A percentile compares a stretch with the other conserved stretches of the same genome.
These are phyloP conservation scores for Liparis tanakae DNA, from an alignment of 2,797 vertebrate species.

Conservation along the genomic window DNA sequence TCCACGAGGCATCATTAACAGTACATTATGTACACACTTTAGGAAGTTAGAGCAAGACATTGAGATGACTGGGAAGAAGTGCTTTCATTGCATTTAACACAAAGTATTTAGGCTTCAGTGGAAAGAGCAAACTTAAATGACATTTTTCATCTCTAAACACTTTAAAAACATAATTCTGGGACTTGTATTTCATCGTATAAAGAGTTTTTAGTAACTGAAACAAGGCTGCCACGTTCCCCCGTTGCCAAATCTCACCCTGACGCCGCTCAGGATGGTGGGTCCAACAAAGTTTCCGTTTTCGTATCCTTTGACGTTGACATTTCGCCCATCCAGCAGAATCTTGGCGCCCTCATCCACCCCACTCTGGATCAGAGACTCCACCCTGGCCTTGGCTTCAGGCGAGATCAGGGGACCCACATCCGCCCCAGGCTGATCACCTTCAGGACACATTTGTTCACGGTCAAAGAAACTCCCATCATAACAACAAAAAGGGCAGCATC, in stretches of 20 bases:
- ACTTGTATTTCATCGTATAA: background rate
- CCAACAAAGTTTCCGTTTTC: slow-evolving; percentile 98
- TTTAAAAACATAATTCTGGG: background rate
- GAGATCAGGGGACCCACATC: slow-evolving; percentile 96
- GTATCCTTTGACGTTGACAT: slow-evolving; percentile 92
- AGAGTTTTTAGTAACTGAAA: background rate
- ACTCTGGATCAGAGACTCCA: slow-evolving; percentile 91
- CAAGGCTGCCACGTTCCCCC: background rate
- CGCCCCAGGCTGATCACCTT: slow-evolving; percentile 96
- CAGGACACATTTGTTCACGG: slow-evolving; percentile 1
- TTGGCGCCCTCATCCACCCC: slow-evolving; percentile 92
- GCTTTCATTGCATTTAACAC: slow-evolving; percentile 13
- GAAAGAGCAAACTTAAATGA: background rate
- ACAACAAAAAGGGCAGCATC: background rate
- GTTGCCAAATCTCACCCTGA: slow-evolving; percentile 83
- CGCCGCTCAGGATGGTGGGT: slow-evolving; percentile 90
- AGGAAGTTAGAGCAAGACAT: background rate
- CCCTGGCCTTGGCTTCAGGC: slow-evolving; percentile 88
- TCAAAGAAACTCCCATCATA: background rate
- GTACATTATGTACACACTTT: background rate
- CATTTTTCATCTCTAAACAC: background rate
- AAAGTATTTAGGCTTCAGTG: background rate
- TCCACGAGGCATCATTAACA: slow-evolving; percentile 3
- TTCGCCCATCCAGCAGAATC: slow-evolving; percentile 93
- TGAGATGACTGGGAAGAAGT: background rate